phyloP scores from a whole-genome alignment of 1,140 invertebrate species.

The Drusus annulatus region DNA sequence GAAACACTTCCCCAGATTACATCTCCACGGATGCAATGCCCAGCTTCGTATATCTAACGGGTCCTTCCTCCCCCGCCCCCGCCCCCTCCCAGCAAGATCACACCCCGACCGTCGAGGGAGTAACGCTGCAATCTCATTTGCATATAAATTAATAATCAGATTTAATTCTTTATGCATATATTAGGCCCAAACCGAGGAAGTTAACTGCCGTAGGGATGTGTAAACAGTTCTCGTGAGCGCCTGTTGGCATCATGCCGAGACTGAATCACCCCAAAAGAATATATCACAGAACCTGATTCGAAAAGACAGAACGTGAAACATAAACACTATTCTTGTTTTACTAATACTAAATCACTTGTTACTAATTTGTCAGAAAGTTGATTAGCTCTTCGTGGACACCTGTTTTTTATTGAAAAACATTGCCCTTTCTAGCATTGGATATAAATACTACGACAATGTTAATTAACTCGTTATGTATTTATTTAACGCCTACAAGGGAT shows the following conservation, averaged over 20 bases:
- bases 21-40: not conserved
- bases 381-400: too few relatives aligned
- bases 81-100: slow-evolving; percentile 1
- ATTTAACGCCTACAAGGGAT: too few relatives aligned
- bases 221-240: slow-evolving; percentile 34
- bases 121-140: slow-evolving; percentile 53
- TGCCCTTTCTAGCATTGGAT: too few relatives aligned
- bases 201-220: slow-evolving; percentile 37
- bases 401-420: too few relatives aligned
- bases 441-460: too few relatives aligned
- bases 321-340: too few relatives aligned
- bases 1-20: not conserved
- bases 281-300: not conserved
- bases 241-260: slow-evolving; percentile 23
- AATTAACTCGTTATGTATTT: too few relatives aligned
- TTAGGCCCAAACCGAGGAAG: slow-evolving; percentile 42
- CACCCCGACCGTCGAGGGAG: slow-evolving; percentile 19
- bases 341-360: too few relatives aligned
- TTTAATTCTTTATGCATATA: slow-evolving; percentile 55
- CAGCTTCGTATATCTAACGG: not conserved
- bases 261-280: not conserved
- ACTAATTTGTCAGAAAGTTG: too few relatives aligned
- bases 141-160: slow-evolving; percentile 56
- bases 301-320: not conserved
- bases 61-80: not conserved